Evolutionary conservation across 2,888 invertebrate genomes (phyloP), one percentile per base, ranked within the genome.

Genomic region (Drosophila phalerata): DNA sequence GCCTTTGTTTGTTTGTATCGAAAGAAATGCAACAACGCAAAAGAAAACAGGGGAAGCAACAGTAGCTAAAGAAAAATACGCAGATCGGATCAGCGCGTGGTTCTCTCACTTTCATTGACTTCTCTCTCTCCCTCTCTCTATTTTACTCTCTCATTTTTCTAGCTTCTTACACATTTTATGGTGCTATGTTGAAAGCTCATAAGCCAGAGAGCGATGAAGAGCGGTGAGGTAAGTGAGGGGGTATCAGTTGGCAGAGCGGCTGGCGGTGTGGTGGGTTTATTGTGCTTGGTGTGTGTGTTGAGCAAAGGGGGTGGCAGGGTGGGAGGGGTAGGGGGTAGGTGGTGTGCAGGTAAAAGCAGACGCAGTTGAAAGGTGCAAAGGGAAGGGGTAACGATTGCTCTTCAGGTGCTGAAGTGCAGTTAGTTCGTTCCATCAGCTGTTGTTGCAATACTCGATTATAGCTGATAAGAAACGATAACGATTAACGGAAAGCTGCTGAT

Each of bases 21-120:
- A 56, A 32, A 49, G 53, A 77, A 71, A 61, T 74, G 66, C 72
- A 74, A 57, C 57, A 69, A 56, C 49, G 53, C 57, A 60, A 56
- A 49, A 43, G 17, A 40, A 34, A 51, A 43, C 10, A 52, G 25
- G 10, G 11, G 47, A 53, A 49, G 40, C 11, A 61, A 69, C n/a
- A 47, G 51, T 15, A 32, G 38, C 37, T 30, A 37, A 38, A 42
- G 3, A 34, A 40, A 42, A 43, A 34, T 62, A 55, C 55, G 62
- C 45, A 62, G 62, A 45, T 66, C 49, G 32, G 58, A 51, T 55
- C 49, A 68, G 55, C 69, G 69, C 56, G 57, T 71, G 72, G 48
- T 51, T 57, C 69, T 69, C 62, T 71, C 64, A 28, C 32, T n/a
- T 25, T 10, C 30, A 10, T 1, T 6, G 8, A 42, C 10, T 32